Conservation (phyloP, 2,797 vertebrate species). For the Sebastes glaucus region DNA sequence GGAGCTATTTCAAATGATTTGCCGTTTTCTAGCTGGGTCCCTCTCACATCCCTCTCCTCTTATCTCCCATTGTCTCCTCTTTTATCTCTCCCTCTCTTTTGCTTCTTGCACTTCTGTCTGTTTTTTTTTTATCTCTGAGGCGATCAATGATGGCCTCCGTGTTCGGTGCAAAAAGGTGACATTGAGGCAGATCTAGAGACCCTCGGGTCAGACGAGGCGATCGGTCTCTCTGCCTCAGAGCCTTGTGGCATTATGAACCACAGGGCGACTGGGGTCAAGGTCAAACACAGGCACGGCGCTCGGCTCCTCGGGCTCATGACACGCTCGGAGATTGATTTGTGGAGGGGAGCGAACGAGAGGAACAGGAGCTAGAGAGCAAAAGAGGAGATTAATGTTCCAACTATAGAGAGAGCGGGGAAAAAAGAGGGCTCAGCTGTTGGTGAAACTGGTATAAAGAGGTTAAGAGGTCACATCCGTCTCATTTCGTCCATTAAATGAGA, state of each 20-base stretch:
- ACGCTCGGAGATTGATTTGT: conserved; percentile 27
- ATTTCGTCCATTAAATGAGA: conserved; percentile 42
- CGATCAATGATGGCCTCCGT: conserved; percentile 37
- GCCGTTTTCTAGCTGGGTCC: background rate
- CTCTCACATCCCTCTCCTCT: conserved; percentile 17
- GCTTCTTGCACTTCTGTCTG: conserved; percentile 13
- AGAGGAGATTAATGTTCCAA: conserved; percentile 33
- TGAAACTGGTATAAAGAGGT: conserved; percentile 20
- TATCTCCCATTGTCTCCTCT: conserved; percentile 26
- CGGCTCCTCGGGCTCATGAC: background rate
- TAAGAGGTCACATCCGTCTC: conserved; percentile 20
- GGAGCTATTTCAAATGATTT: conserved; percentile 41
- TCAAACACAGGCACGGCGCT: conserved; percentile 25
- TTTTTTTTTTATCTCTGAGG: conserved; percentile 49
- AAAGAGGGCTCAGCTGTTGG: background rate
- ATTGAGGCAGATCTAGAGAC: conserved; percentile 27
- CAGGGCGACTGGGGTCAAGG: conserved; percentile 25
- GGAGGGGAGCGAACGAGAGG: background rate
- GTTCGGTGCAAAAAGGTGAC: conserved; percentile 49
- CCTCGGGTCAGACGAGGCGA: conserved; percentile 19
- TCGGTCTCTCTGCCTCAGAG: conserved; percentile 14
- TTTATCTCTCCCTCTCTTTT: conserved; percentile 29
- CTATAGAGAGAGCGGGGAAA: background rate
- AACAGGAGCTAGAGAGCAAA: background rate
- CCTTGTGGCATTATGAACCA: conserved; percentile 1